Base-by-base conservation (phyloP, 2,888 invertebrate species). In the Palloptera scutellata region DNA sequence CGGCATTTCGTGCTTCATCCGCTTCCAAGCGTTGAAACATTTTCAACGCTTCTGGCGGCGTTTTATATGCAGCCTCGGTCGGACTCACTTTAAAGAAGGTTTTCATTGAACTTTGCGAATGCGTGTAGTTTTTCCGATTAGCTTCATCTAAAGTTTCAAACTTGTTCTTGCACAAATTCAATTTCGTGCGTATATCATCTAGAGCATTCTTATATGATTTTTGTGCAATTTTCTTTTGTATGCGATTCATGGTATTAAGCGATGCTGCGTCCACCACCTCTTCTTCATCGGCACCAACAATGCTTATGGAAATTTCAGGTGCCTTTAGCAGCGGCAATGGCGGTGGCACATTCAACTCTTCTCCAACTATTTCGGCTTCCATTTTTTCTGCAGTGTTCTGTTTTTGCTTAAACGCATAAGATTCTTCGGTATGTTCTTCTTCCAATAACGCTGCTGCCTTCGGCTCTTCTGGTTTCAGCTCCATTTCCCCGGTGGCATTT, bases 121-220 rank as follows among this genome's bases (percentile, higher is more conserved):
- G 80, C 30, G 76, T 78, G 53, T 77, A 80, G 63, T 83, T 84
- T 64, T 80, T 78, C 3, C 81, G 79, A 73, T 79, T 84, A 30
- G 81, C 82, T 70, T 80, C 79, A 64, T 85, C 83, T 9, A 84
- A 68, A 0, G 79, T 79, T 70, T 85, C 85, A 66, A 85, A 84
- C 68, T 82, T 83, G 43, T 78, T 83, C 71, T 83, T 83, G 62
- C 85, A 84, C 57, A 83, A 76, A 76, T 84, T 80, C 61, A 85
- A 63, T 58, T 84, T 83, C 0, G 77, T 74, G 45, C 84, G 80
- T 73, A 85, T 82, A 59, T 85, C 83, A 61, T 85, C 83, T 13
- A 85, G 76, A 9, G 84, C 81, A 54, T 77, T 75, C 73, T 78
- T 78, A 68, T 80, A 81, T 13, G 81, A 79, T 72, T 79, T 79